A percentile compares a stretch with the other conserved stretches of the same genome.
Evolutionary conservation across 1,140 invertebrate genomes (phyloP).

Genomic region (Philaenus spumarius): DNA sequence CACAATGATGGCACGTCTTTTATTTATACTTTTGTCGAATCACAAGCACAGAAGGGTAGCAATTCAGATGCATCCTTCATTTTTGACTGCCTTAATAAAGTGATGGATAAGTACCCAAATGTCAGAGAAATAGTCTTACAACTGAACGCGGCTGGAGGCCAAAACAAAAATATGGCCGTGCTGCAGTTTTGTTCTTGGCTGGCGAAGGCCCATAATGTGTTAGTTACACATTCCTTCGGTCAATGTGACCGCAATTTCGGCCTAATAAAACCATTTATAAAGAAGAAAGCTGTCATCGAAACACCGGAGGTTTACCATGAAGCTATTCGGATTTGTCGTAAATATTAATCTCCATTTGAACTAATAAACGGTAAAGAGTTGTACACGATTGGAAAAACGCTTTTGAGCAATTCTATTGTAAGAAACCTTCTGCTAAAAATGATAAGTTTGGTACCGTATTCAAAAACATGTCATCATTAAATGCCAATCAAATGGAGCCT

Average conservation of each 20-base stretch:
- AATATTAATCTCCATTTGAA: not conserved
- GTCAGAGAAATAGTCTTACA: not conserved
- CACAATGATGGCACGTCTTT: no score
- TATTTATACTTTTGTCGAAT: conserved; percentile 15
- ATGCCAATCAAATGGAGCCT: not conserved
- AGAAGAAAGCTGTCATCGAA: not conserved
- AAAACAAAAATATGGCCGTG: not conserved
- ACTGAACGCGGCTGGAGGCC: conserved; percentile 1
- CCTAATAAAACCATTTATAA: not conserved
- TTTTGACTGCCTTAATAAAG: no score
- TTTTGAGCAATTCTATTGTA: not conserved
- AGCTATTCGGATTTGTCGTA: not conserved
- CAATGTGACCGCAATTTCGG: conserved; percentile 1
- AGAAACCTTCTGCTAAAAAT: not conserved
- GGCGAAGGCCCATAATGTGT: not conserved
- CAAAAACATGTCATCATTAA: not conserved
- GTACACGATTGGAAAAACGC: not conserved
- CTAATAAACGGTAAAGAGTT: not conserved
- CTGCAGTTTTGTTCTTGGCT: not conserved
- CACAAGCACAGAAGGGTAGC: conserved; percentile 5
- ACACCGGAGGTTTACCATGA: not conserved
- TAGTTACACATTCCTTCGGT: not conserved
- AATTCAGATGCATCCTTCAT: no score
- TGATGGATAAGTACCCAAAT: not conserved
- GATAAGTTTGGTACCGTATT: not conserved